A percentile compares a stretch with the other conserved stretches of the same genome.
phyloP scores from a whole-genome alignment of 2,888 invertebrate species.

The Protodeltote pygarga region DNA sequence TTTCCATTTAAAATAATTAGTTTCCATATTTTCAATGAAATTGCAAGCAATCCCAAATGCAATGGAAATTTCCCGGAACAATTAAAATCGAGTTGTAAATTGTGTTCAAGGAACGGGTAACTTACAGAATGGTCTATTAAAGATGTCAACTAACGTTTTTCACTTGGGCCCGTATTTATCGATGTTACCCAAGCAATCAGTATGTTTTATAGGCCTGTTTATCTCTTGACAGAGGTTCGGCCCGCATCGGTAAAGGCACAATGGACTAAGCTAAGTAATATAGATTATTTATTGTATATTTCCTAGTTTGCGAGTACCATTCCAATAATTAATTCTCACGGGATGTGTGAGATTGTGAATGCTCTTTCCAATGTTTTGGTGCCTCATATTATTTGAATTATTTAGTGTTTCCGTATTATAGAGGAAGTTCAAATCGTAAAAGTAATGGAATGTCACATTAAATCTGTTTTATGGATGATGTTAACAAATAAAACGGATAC shows the following conservation, averaged over 20 bases:
- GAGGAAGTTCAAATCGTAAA: slow-evolving; percentile 20
- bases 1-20: slow-evolving; percentile 14
- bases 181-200: slow-evolving; percentile 59
- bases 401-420: slow-evolving; percentile 26
- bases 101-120: slow-evolving; percentile 30
- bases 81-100: slow-evolving; percentile 39
- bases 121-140: slow-evolving; percentile 42
- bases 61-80: slow-evolving; percentile 28
- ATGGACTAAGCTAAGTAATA: slow-evolving; percentile 57
- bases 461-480: slow-evolving; percentile 20
- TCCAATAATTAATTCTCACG: slow-evolving; percentile 65
- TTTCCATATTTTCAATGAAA: slow-evolving; percentile 17
- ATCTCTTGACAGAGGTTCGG: slow-evolving; percentile 50
- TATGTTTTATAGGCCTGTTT: slow-evolving; percentile 61
- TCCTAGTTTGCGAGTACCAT: slow-evolving; percentile 56
- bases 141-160: slow-evolving; percentile 57
- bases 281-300: slow-evolving; percentile 69
- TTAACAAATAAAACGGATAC: slow-evolving; percentile 3
- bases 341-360: slow-evolving; percentile 20
- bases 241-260: slow-evolving; percentile 51
- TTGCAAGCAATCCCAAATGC: slow-evolving; percentile 9
- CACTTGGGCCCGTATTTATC: slow-evolving; percentile 61
- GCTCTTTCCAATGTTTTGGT: slow-evolving; percentile 34
- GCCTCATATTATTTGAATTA: slow-evolving; percentile 38
- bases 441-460: slow-evolving; percentile 10